Evolutionary conservation across 2,113 vertebrate species (phyloP).

Genomic region (Uria aalge): DNA sequence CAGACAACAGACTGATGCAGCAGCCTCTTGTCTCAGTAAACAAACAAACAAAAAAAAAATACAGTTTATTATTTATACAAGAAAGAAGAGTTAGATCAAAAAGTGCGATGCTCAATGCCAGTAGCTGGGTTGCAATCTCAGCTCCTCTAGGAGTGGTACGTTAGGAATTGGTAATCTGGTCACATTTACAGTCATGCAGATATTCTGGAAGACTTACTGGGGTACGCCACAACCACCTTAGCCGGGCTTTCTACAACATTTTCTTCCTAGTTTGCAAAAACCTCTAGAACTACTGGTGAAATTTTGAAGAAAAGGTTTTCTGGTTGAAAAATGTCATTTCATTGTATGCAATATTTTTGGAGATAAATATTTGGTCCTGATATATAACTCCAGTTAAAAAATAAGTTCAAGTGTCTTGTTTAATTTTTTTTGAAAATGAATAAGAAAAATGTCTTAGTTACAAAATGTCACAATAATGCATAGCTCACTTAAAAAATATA

Average conservation of each 20-base stretch:
- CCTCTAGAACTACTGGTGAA: neutral
- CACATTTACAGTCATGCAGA: neutral
- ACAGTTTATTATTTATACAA: neutral
- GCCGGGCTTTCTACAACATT: rapidly evolving
- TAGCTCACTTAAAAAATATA: too few relatives aligned
- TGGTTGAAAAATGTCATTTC: neutral
- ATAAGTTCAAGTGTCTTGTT: neutral
- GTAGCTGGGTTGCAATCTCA: neutral
- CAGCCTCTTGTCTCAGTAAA: neutral
- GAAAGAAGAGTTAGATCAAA: neutral
- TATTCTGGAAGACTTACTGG: neutral
- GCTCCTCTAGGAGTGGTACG: neutral
- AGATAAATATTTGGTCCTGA: neutral
- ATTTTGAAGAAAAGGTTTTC: neutral
- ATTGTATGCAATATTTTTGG: neutral
- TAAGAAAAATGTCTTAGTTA: neutral
- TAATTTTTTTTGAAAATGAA: neutral
- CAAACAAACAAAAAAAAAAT: neutral
- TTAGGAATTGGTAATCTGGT: neutral
- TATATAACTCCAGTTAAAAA: neutral
- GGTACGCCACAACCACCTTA: neutral
- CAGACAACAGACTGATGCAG: neutral
- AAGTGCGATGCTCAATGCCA: neutral
- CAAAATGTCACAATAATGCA: neutral
- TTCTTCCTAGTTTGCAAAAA: neutral